Evolutionary conservation across 2,113 vertebrate species (phyloP), one percentile per base, ranked within the genome.

Genomic region (Paraplagusia blochii): DNA sequence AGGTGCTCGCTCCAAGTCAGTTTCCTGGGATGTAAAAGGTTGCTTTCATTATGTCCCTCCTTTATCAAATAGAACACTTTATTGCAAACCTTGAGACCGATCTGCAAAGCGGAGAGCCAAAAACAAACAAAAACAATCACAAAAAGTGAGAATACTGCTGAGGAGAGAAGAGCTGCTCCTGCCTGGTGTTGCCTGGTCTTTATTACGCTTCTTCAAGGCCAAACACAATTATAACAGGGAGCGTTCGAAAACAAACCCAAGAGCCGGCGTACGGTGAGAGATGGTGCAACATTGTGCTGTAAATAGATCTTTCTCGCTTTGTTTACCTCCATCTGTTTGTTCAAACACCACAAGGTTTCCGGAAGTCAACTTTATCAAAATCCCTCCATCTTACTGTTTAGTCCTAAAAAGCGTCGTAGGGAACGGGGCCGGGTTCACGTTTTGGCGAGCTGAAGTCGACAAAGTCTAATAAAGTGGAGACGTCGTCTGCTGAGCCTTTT

Each of bases 171-270:
- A 60, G 33, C 22, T 53, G 45, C 8, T 48, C 3, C 0, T 17
- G 11, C 54, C 53, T 62, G 18, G 9, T 59, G 55, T 58, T 40
- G 16, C 8, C n/a, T 34, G 15, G 43, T n/a, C 49, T 38, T 61
- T 10, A 22, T 64, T 12, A 38, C 1, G 5, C n/a, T 52, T 58
- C 34, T 47, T 42, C 35, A n/a, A 70, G 49, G 61, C 55, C 44
- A 55, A 38, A 48, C 42, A 4, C 60, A 54, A 57, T 56, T 51
- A 34, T 33, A 12, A 49, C 54, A 39, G 38, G 5, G 40, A 33
- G 11, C 22, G 22, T 50, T 8, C 4, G 46, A 51, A 54, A 58
- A 67, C 44, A 63, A 59, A 53, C 11, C 34, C 1, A 33, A 3
- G 1, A 13, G 6, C 35, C 43, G 10, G 7, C 13, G 5, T 38